Evolutionary conservation across 2,888 invertebrate genomes (phyloP).

Genomic region (Tenthredo mesomela): DNA sequence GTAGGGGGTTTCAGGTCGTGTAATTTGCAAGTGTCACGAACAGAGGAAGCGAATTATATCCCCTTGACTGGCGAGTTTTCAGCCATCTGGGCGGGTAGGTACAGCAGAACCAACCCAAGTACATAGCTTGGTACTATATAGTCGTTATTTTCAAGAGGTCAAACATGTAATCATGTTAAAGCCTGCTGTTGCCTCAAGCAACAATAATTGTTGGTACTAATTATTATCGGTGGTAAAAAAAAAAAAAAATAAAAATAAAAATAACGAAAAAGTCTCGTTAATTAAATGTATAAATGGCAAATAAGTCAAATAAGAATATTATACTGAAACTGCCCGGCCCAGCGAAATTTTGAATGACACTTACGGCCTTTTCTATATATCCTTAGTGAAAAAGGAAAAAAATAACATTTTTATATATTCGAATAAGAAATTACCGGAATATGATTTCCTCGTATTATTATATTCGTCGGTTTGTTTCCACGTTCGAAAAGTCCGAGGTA

Average conservation of each 20-base stretch:
- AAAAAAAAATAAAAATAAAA: too few relatives aligned
- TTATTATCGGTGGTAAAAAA: too few relatives aligned
- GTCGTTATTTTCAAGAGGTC: conserved; percentile 10
- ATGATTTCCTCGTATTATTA: neutral
- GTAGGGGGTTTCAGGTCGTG: neutral
- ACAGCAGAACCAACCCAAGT: neutral
- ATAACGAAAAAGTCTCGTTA: too few relatives aligned
- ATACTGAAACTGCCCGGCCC: too few relatives aligned
- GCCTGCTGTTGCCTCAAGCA: neutral
- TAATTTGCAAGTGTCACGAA: conserved; percentile 50
- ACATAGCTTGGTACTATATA: neutral
- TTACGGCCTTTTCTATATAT: too few relatives aligned
- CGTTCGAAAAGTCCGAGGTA: neutral
- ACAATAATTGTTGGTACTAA: neutral
- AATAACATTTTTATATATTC: too few relatives aligned
- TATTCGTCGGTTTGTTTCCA: neutral
- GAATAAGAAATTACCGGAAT: too few relatives aligned
- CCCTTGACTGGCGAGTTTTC: conserved; percentile 30
- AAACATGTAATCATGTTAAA: neutral
- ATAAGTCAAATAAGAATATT: too few relatives aligned
- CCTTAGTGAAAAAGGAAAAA: too few relatives aligned
- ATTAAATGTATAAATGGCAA: too few relatives aligned
- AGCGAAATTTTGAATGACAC: too few relatives aligned
- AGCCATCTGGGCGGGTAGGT: conserved; percentile 15
- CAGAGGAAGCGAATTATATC: conserved; percentile 46